phyloP scores from a whole-genome alignment of 2,113 vertebrate species.

The Tetraodon nigroviridis region DNA sequence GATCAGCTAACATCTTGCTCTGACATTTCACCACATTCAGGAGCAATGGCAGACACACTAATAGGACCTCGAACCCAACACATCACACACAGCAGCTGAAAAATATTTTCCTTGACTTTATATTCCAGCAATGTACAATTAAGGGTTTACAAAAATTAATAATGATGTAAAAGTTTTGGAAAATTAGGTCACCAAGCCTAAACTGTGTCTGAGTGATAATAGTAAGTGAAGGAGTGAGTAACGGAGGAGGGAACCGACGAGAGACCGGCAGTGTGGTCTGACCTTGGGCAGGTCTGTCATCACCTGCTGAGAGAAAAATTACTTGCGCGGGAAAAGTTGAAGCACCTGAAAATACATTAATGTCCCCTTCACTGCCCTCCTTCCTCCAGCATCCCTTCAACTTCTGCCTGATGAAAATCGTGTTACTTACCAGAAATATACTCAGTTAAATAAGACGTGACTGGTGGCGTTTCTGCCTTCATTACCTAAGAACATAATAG shows the following conservation, averaged over 20 bases:
- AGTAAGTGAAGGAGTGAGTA: slow-evolving; percentile 9
- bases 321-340: slow-evolving; percentile 37
- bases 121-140: too few relatives aligned
- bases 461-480: slow-evolving; percentile 31
- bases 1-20: slow-evolving; percentile 34
- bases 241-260: slow-evolving; percentile 34
- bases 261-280: slow-evolving; percentile 51
- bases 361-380: slow-evolving; percentile 22
- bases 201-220: neutral
- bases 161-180: slow-evolving; percentile 2
- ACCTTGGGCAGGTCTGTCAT: slow-evolving; percentile 56
- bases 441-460: slow-evolving; percentile 56
- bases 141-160: neutral
- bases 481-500: slow-evolving; percentile 48
- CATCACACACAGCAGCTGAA: too few relatives aligned
- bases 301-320: slow-evolving; percentile 59
- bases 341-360: slow-evolving; percentile 42
- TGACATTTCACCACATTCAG: slow-evolving; percentile 47
- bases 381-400: slow-evolving; percentile 30
- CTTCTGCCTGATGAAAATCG: slow-evolving; percentile 41
- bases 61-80: neutral
- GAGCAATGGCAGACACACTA: slow-evolving; percentile 20
- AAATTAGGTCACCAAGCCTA: slow-evolving; percentile 7
- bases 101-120: too few relatives aligned
- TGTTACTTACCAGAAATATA: slow-evolving; percentile 47